Percentiles rank a stretch among this genome's conserved stretches.
phyloP scores from a whole-genome alignment of 2,113 vertebrate species.

The Apodemus sylvaticus region DNA sequence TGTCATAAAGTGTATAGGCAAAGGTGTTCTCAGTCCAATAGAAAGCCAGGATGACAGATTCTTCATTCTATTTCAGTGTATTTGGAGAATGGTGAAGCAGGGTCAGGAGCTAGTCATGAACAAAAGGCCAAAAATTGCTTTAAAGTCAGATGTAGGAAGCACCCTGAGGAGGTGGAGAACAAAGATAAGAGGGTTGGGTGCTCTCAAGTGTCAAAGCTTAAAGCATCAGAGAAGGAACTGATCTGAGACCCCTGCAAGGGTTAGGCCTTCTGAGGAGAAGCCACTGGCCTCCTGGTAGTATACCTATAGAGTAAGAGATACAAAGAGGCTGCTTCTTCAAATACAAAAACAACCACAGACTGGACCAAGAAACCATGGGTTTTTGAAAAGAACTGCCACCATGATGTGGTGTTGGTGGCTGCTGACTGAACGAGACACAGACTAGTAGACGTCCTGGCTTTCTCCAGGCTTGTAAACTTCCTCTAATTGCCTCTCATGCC shows the following conservation, averaged over 20 bases:
- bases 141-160: neutral
- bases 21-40: neutral
- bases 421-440: neutral
- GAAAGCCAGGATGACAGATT: neutral
- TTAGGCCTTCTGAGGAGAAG: neutral
- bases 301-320: neutral
- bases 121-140: neutral
- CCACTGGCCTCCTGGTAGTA: neutral
- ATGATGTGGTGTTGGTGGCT: neutral
- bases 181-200: neutral
- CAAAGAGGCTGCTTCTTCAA: neutral
- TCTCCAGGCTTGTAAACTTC: neutral
- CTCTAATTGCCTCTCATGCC: neutral
- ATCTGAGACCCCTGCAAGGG: neutral
- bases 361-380: neutral
- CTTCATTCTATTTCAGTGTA: neutral
- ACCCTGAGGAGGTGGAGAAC: neutral
- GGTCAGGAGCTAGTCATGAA: neutral
- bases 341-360: neutral
- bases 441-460: neutral
- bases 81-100: neutral
- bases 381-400: neutral
- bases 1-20: neutral
- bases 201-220: neutral
- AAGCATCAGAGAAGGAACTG: neutral